phyloP scores from a whole-genome alignment of 1,140 invertebrate species.

The Cherax quadricarinatus region DNA sequence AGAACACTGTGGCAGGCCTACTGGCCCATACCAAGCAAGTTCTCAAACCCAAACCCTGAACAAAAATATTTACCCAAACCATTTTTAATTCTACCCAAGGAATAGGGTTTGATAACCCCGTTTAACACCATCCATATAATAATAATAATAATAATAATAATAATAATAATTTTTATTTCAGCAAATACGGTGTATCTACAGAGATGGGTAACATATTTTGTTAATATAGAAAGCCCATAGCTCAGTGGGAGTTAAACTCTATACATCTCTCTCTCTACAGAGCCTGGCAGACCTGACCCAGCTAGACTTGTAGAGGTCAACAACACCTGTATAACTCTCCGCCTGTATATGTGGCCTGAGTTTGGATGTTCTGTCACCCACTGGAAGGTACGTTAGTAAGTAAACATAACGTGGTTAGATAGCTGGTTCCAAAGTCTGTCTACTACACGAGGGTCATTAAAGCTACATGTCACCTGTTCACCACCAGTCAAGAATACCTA shows the following conservation, averaged over 20 bases:
- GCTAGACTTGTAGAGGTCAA: slow-evolving; percentile 65
- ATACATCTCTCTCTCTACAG: neutral
- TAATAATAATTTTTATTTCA: neutral
- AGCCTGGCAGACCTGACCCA: slow-evolving; percentile 56
- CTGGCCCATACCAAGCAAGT: too few relatives aligned
- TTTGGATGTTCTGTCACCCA: slow-evolving; percentile 63
- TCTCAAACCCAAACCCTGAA: too few relatives aligned
- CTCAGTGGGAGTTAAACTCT: neutral
- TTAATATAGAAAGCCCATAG: too few relatives aligned
- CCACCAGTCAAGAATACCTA: too few relatives aligned
- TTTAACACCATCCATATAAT: too few relatives aligned
- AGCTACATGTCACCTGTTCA: too few relatives aligned
- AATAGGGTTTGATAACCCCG: too few relatives aligned
- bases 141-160: neutral
- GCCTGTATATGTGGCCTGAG: slow-evolving; percentile 71
- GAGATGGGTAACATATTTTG: neutral
- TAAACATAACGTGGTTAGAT: neutral
- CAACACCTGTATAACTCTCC: slow-evolving; percentile 63
- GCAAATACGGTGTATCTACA: neutral
- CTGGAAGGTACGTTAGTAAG: slow-evolving; percentile 66
- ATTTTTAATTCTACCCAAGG: too few relatives aligned
- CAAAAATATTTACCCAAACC: too few relatives aligned
- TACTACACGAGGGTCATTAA: too few relatives aligned
- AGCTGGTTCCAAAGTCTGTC: too few relatives aligned
- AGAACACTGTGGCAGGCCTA: too few relatives aligned